phyloP scores from a whole-genome alignment of 2,113 vertebrate species.

The Perca schrenkii region DNA sequence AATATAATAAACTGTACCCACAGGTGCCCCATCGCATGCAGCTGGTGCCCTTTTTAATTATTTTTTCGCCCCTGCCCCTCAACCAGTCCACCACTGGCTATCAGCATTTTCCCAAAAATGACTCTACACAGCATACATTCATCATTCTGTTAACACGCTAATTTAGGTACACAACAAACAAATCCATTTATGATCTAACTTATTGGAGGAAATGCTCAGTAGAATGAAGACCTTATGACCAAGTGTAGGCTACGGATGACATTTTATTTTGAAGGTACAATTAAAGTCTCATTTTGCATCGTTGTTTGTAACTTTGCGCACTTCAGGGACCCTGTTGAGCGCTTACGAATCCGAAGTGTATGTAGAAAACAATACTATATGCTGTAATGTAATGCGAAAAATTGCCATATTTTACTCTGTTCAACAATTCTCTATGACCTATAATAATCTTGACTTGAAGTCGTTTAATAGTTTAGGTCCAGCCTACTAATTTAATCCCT shows the following conservation, averaged over 20 bases:
- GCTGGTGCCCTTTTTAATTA: too few relatives aligned
- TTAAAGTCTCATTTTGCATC: background rate
- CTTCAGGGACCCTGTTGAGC: constrained; percentile 45
- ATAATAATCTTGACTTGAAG: background rate
- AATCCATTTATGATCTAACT: too few relatives aligned
- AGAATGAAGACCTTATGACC: background rate
- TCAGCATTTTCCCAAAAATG: background rate
- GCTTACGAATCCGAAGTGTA: constrained; percentile 1
- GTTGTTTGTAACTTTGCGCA: constrained; percentile 23
- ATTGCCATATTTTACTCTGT: rapidly evolving
- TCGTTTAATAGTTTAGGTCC: background rate
- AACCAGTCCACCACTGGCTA: background rate
- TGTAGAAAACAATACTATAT: background rate
- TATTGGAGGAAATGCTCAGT: background rate
- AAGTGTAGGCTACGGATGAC: background rate
- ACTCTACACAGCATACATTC: too few relatives aligned
- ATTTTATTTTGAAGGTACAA: constrained; percentile 64
- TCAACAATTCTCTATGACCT: background rate
- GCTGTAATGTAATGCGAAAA: background rate
- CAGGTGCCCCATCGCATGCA: too few relatives aligned
- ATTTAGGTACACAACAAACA: background rate
- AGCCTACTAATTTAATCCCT: background rate
- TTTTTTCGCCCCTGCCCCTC: background rate
- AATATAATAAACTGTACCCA: too few relatives aligned
- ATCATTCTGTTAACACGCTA: too few relatives aligned